A percentile compares a stretch with the other conserved stretches of the same genome.
phyloP scores from a whole-genome alignment of 2,888 invertebrate species.

The Eupithecia exiguata region DNA sequence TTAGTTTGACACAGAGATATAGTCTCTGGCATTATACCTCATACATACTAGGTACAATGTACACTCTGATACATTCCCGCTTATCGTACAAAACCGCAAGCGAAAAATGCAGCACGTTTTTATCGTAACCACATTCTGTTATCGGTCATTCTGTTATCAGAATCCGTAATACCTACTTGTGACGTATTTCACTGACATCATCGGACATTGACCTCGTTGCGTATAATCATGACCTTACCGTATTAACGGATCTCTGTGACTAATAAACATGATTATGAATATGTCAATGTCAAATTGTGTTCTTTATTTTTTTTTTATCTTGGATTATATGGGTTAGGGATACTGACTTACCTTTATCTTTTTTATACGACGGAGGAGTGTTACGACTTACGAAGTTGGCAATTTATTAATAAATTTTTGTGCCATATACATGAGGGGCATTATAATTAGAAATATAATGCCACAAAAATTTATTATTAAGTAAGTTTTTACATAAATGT shows the following conservation, averaged over 20 bases:
- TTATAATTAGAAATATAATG: no score
- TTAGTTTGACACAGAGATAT: neutral
- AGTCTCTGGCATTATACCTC: neutral
- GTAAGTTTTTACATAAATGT: no score
- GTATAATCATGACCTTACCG: slow-evolving; percentile 21
- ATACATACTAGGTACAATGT: no score
- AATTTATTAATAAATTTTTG: no score
- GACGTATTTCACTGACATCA: slow-evolving; percentile 26
- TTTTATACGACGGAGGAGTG: neutral
- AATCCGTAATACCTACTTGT: slow-evolving; percentile 21
- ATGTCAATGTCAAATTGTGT: slow-evolving; percentile 17
- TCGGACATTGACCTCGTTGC: slow-evolving; percentile 28
- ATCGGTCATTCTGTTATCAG: slow-evolving; percentile 27
- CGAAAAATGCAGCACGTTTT: slow-evolving; percentile 7
- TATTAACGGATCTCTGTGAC: slow-evolving; percentile 2
- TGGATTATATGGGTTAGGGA: neutral
- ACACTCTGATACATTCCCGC: neutral
- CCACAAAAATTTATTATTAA: no score
- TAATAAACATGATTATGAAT: slow-evolving; percentile 17
- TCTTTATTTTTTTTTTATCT: neutral
- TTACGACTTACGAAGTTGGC: no score
- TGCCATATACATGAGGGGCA: no score
- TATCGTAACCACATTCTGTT: neutral
- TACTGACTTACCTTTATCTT: neutral
- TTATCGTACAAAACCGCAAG: slow-evolving; percentile 10